phyloP scores from a whole-genome alignment of 2,797 vertebrate species.

The Mallotus villosus region DNA sequence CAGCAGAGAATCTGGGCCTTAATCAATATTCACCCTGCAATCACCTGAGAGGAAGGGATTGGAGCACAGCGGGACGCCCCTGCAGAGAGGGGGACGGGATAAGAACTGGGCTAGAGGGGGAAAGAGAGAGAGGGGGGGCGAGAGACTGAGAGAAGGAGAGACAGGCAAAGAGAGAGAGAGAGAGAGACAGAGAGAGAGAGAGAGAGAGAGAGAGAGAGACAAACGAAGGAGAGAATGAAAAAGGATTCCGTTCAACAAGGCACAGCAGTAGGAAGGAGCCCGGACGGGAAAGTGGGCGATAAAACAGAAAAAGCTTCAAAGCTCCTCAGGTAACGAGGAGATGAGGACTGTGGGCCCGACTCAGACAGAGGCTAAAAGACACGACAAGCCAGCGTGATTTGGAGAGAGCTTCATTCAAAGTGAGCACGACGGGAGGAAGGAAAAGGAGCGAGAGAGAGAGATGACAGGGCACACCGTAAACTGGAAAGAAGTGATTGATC shows the following conservation, averaged over 20 bases:
- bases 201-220: neutral
- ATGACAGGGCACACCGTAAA: too few species aligned
- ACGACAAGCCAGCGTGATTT: too few species aligned
- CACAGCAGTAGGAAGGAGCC: neutral
- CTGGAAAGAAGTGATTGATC: too few species aligned
- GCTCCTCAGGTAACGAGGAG: too few species aligned
- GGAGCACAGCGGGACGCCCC: constrained; percentile 66
- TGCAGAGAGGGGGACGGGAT: constrained; percentile 31
- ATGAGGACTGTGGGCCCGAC: too few species aligned
- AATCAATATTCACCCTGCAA: constrained; percentile 80
- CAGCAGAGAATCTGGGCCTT: constrained; percentile 66
- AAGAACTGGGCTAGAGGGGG: neutral
- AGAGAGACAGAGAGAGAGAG: constrained; percentile 35
- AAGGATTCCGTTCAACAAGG: neutral
- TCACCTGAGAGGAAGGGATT: constrained; percentile 74
- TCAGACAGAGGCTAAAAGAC: too few species aligned
- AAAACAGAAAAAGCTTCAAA: too few species aligned
- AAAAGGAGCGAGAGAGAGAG: too few species aligned
- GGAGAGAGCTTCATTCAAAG: too few species aligned
- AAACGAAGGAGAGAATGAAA: neutral
- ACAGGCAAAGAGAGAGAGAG: constrained; percentile 1
- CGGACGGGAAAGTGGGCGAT: neutral
- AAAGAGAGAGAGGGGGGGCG: neutral
- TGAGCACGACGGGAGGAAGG: too few species aligned
- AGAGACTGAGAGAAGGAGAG: neutral